phyloP scores from a whole-genome alignment of 2,797 vertebrate species.

The Etheostoma perlongum region DNA sequence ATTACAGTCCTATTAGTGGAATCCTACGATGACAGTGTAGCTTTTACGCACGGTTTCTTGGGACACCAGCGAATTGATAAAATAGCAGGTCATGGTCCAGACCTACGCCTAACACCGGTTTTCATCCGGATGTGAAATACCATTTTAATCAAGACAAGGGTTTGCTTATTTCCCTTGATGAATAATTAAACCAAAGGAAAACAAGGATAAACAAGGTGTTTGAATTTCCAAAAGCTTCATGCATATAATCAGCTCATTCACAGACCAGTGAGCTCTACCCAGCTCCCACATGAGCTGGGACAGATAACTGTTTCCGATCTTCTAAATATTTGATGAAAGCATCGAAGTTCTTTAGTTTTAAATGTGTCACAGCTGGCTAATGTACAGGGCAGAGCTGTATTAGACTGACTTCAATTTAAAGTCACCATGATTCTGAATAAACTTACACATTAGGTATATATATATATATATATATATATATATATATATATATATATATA shows the following conservation, averaged over 20 bases:
- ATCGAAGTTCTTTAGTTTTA: slow-evolving; percentile 24
- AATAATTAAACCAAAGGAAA: slow-evolving; percentile 50
- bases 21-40: slow-evolving; percentile 7
- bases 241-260: slow-evolving; percentile 42
- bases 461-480: no score
- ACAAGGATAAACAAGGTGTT: slow-evolving; percentile 47
- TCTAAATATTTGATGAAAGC: slow-evolving; percentile 44
- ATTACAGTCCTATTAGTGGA: slow-evolving; percentile 22
- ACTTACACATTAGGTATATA: background rate
- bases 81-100: slow-evolving; percentile 1
- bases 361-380: slow-evolving; percentile 13
- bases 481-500: background rate
- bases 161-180: slow-evolving; percentile 44
- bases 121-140: slow-evolving; percentile 6
- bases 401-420: background rate
- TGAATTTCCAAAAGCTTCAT: slow-evolving; percentile 35
- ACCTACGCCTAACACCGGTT: background rate
- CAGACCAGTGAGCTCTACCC: slow-evolving; percentile 18
- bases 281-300: slow-evolving; percentile 29
- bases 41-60: slow-evolving; percentile 68
- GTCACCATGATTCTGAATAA: background rate
- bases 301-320: slow-evolving; percentile 17
- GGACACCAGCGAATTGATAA: slow-evolving; percentile 1
- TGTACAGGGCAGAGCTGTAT: background rate
- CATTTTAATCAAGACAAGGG: slow-evolving; percentile 15